Base-by-base conservation (phyloP, 2,888 invertebrate genomes). In the Chalcis sispes region DNA sequence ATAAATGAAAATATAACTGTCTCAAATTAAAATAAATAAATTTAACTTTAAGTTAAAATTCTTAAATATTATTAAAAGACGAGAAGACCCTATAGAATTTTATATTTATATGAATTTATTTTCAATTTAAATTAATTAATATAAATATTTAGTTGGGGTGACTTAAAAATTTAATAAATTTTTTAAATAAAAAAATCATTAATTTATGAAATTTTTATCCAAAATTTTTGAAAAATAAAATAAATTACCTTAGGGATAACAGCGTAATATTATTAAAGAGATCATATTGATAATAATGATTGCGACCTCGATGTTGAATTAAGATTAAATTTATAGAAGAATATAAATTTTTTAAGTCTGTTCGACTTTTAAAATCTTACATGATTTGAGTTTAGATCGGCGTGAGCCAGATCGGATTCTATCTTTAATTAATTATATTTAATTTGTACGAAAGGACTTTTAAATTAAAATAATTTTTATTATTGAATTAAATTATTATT, bases 301-400 rank as follows among this genome's bases (percentile, higher is more conserved):
- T 94, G 93, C 93, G 93, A 94, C 94, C 94, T 95, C 95, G 94
- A 95, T 95, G 94, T 95, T 95, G 94, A 93, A 94, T 94, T 94
- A 94, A 93, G 91, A 87, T 91, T 90, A 90, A 91, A 90, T 91
- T 91, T 90, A 91, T 91, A 91, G 93, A 86, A 94, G 92, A 89
- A 90, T 15, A 91, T 91, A 92, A 90, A 91, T 90, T 89, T 89
- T 90, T 92, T 93, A 91, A 91, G 92, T 93, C 93, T 94, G 94
- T 94, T 94, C 94, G 93, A 94, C 93, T 91, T 92, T 94, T 93
- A 91, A 93, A 92, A 52, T 1, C 52, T 23, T 52, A 15, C n/a
- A n/a, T n/a, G 23, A 52, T 52, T 20, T 52, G 20, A 52, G 23
- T 52, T 52, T 20, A 52, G 23, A 52, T 23, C 52, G 52, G 52